These are phyloP conservation scores for Pseudorectes ferrugineus DNA, from an alignment of 2,113 vertebrate genomes.

Conservation along the genomic window DNA sequence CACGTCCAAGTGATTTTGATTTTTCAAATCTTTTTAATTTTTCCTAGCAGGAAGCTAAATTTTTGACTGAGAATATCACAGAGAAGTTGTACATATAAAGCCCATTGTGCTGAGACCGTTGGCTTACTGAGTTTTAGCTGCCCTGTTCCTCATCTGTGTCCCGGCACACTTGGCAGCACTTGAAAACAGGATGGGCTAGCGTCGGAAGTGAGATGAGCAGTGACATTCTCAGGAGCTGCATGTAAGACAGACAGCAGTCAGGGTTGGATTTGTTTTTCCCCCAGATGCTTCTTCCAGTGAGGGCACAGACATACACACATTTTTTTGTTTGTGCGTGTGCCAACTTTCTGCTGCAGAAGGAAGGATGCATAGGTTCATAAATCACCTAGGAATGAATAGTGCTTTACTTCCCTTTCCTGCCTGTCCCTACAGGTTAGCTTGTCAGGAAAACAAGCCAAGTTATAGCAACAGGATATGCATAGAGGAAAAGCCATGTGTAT, in stretches of 20 bases:
- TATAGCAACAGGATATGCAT: not conserved
- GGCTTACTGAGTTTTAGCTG: not conserved
- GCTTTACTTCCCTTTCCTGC: constrained; percentile 7
- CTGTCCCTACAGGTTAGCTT: not conserved
- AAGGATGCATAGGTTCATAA: not conserved
- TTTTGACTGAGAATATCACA: not conserved
- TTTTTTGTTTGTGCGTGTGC: not conserved
- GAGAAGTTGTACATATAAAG: not conserved
- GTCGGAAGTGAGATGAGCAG: not conserved
- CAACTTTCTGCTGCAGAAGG: not conserved
- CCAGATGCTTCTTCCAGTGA: not conserved
- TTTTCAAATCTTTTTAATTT: not conserved
- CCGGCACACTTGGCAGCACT: not conserved
- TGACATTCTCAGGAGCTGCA: not conserved
- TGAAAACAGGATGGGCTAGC: not conserved
- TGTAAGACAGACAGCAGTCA: not conserved
- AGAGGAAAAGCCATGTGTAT: not conserved
- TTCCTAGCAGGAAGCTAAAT: not conserved
- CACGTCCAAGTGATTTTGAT: not conserved
- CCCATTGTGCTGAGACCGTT: not conserved
- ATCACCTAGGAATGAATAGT: not conserved
- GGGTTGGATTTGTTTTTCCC: not conserved
- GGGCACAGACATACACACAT: not conserved
- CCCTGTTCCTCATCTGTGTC: not conserved
- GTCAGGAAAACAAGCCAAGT: not conserved